Evolutionary conservation across 2,888 invertebrate species (phyloP), one percentile per base, ranked within the genome.

Genomic region (Eurois occulta): DNA sequence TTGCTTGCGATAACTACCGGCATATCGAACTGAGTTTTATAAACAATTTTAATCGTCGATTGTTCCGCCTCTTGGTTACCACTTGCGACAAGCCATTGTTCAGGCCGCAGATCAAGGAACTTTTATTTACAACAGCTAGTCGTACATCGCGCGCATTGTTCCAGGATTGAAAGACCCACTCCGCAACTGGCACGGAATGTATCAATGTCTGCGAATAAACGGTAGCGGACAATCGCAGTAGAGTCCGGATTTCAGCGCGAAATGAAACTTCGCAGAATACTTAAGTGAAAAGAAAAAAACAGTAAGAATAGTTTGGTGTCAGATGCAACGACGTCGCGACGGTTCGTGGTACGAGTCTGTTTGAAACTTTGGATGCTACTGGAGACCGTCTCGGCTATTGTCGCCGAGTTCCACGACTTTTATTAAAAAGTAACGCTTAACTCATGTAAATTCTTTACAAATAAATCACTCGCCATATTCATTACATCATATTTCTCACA

Each of bases 21-120:
- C 91, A 90, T 93, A 94, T 94, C 94, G 93, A 91, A 89, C 88
- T 87, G 88, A 92, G 91, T 93, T 95, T 95, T 93, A 95, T 95
- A 95, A 96, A 95, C 96, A 95, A 91, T 93, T 94, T 95, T 95
- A 95, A 95, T 95, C 93, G 93, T 80, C 93, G 93, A 96, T 96
- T 96, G 96, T 96, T 95, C 93, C 92, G 93, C 90, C 91, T 92
- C 91, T 91, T 91, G 90, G 92, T 91, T 89, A 91, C 92, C 91
- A 91, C 91, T 92, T 93, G 92, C 94, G 92, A 93, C 93, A 92
- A 89, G 80, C 93, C 89, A 95, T 95, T 96, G 96, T 95, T 95
- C 88, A 78, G 85, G 85, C 86, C 77, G 77, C 88, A 87, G 87
- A 90, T 90, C 89, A 87, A 89, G 87, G 87, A 90, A 91, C 90